Evolutionary conservation across 2,888 invertebrate species (phyloP), one percentile per base, ranked within the genome.

Genomic region (Aethes cnicana): DNA sequence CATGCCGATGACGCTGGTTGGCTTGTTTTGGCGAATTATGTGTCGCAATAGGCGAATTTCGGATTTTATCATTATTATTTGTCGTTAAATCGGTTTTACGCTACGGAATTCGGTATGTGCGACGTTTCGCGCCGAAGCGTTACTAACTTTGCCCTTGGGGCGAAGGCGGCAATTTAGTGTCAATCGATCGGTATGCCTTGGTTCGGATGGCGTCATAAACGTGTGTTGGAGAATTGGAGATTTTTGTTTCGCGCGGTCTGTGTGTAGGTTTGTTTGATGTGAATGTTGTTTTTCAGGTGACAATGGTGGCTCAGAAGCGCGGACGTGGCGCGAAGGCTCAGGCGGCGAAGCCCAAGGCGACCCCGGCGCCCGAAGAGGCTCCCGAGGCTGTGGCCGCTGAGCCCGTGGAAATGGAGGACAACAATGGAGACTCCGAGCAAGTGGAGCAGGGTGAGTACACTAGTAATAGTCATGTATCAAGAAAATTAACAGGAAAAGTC

Each of bases 291-390:
- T 74, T 75, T 36, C 72, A 76, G 74, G 55, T 53, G 47, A 84
- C 55, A 58, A 88, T 89, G 89, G 89, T 89, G 55, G 87, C 89
- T 47, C 84, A 80, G 55, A 88, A 87, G 66, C 81, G 76, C 71
- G 89, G 89, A 56, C 88, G 89, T 54, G 88, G 88, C 37, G 88
- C 84, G 26, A 85, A 83, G 63, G 79, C 73, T 49, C 82, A 81
- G 65, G 74, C 82, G 48, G 74, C 79, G 20, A 85, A 84, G 61
- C 75, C 81, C 0, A 84, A 85, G 62, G 69, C 81, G 9, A 68
- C 77, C 46, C 72, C 70, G 5, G 55, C 52, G 44, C 69, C 64
- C 2, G 80, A 79, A 39, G 84, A 81, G 48, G 72, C 67, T 8
- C 66, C 69, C 4, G 77, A 72, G 32, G 62, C 70, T 9, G 76